phyloP scores from a whole-genome alignment of 2,888 invertebrate genomes.

The Halictus ligatus region DNA sequence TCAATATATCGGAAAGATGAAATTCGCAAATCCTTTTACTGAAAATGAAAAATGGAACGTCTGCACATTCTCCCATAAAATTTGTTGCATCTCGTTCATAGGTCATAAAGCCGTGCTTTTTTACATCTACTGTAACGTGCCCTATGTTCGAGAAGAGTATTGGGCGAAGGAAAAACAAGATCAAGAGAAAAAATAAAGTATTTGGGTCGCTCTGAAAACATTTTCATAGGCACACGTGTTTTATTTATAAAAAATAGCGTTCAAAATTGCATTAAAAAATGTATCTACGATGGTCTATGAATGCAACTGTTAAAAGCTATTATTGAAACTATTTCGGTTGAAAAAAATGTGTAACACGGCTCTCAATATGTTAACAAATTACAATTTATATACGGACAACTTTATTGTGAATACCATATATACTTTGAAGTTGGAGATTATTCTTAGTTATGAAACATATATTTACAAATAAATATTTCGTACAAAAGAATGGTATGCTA shows the following conservation, averaged over 20 bases:
- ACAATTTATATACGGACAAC: background rate
- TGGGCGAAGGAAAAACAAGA: background rate
- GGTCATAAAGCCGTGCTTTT: background rate
- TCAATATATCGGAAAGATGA: background rate
- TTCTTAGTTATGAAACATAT: background rate
- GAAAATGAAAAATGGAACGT: background rate
- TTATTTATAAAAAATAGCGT: background rate
- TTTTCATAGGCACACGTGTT: background rate
- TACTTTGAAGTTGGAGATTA: background rate
- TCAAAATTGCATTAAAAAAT: background rate
- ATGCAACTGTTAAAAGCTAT: background rate
- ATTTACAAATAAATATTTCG: background rate
- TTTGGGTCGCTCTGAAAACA: background rate
- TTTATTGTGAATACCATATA: background rate
- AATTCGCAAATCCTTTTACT: background rate
- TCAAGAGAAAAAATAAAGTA: background rate
- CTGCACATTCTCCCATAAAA: background rate
- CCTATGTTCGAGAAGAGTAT: background rate
- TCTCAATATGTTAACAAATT: background rate
- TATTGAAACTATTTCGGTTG: background rate
- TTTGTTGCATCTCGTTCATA: conserved; percentile 5
- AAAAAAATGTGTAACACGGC: background rate
- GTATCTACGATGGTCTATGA: background rate
- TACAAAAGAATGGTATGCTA: background rate
- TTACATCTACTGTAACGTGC: conserved; percentile 5